Evolutionary conservation across 1,140 invertebrate species (phyloP).

Genomic region (Lucilia sericata): DNA sequence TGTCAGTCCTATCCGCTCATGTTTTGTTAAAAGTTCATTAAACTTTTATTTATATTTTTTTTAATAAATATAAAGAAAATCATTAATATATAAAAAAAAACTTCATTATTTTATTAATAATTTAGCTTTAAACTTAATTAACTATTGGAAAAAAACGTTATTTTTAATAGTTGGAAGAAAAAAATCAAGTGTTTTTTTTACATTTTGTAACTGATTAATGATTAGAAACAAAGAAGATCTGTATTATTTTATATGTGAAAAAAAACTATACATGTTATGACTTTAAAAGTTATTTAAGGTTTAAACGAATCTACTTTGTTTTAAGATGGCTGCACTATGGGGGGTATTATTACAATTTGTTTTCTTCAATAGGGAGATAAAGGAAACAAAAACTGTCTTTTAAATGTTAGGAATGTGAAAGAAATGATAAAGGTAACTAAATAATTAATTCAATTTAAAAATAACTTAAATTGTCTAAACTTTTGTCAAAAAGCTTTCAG

Average conservation of each 20-base stretch:
- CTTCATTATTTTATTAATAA: background rate
- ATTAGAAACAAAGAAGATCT: background rate
- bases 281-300: background rate
- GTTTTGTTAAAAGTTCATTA: background rate
- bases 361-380: too few relatives aligned
- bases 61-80: background rate
- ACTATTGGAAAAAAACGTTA: background rate
- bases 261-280: background rate
- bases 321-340: too few relatives aligned
- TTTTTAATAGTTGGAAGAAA: background rate
- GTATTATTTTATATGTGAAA: background rate
- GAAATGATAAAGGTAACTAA: too few relatives aligned
- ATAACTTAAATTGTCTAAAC: too few relatives aligned
- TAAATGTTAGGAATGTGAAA: too few relatives aligned
- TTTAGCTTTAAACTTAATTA: background rate
- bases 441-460: too few relatives aligned
- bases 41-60: background rate
- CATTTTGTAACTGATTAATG: constrained; percentile 1
- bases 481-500: too few relatives aligned
- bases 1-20: background rate
- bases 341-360: too few relatives aligned
- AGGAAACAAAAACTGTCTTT: too few relatives aligned
- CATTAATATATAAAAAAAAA: background rate
- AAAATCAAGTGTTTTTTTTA: background rate
- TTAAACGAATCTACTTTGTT: too few relatives aligned